Evolutionary conservation across 2,113 vertebrate genomes (phyloP).

Genomic region (Semnornis frantzii): DNA sequence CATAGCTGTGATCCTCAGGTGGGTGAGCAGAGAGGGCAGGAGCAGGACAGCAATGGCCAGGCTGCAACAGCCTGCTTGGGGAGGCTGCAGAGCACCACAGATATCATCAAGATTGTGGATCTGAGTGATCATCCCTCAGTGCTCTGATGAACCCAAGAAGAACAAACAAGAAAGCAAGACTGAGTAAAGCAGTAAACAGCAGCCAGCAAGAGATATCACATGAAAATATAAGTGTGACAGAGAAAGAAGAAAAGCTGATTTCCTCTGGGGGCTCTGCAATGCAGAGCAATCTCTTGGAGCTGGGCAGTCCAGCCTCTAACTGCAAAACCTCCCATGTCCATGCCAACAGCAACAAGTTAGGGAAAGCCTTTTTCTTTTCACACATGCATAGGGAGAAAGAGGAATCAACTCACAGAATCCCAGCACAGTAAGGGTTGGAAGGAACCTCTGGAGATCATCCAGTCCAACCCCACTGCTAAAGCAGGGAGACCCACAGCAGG

Average conservation of each 20-base stretch:
- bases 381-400: fast-evolving
- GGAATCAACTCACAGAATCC: not conserved
- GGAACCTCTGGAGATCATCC: no score
- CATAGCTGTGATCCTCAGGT: fast-evolving
- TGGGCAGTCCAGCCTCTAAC: not conserved
- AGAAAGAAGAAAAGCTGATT: not conserved
- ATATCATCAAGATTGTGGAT: fast-evolving
- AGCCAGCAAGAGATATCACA: not conserved
- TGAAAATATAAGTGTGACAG: not conserved
- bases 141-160: not conserved
- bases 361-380: not conserved
- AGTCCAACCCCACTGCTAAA: no score
- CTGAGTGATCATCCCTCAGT: not conserved
- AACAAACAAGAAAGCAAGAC: not conserved
- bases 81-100: not conserved
- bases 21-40: fast-evolving
- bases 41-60: not conserved
- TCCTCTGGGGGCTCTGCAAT: fast-evolving
- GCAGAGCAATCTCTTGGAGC: fast-evolving
- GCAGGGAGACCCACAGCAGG: no score
- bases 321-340: fast-evolving
- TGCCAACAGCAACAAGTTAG: not conserved
- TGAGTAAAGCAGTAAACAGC: not conserved
- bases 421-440: no score
- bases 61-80: not conserved